phyloP scores from a whole-genome alignment of 1,140 invertebrate genomes.

The Chironomus striatipennis region DNA sequence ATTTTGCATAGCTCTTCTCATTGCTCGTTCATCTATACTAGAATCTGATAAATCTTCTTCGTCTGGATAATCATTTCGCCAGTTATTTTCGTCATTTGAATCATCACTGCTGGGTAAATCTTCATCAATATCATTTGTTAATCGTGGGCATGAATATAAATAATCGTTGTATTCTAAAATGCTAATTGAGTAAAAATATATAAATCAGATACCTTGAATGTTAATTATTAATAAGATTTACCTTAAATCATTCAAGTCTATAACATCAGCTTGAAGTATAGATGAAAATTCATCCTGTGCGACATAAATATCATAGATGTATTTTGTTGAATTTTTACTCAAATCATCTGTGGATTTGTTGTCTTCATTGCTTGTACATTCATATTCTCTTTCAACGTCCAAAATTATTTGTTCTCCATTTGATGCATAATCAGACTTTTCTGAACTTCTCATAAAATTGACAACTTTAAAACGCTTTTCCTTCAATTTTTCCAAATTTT shows the following conservation, averaged over 20 bases:
- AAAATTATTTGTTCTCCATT: background rate
- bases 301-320: slow-evolving; percentile 1
- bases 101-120: slow-evolving; percentile 40
- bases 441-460: slow-evolving; percentile 29
- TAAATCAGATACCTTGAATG: too few relatives aligned
- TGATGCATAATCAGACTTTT: background rate
- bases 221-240: too few relatives aligned
- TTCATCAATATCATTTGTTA: slow-evolving; percentile 30
- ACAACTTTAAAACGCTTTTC: slow-evolving; percentile 38
- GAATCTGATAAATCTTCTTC: slow-evolving; percentile 37
- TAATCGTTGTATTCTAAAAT: slow-evolving; percentile 1
- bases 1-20: slow-evolving; percentile 34
- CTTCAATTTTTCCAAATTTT: slow-evolving; percentile 31
- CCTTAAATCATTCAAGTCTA: background rate
- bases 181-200: background rate
- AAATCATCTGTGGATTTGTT: background rate
- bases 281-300: background rate
- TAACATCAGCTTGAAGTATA: background rate
- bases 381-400: background rate
- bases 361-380: background rate
- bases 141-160: slow-evolving; percentile 25
- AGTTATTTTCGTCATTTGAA: slow-evolving; percentile 46
- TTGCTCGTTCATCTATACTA: slow-evolving; percentile 36
- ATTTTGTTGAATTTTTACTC: background rate
- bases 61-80: slow-evolving; percentile 47